Percentiles rank a stretch among this genome's conserved stretches.
phyloP scores from a whole-genome alignment of 2,113 vertebrate species.

The Rhinoderma darwinii region DNA sequence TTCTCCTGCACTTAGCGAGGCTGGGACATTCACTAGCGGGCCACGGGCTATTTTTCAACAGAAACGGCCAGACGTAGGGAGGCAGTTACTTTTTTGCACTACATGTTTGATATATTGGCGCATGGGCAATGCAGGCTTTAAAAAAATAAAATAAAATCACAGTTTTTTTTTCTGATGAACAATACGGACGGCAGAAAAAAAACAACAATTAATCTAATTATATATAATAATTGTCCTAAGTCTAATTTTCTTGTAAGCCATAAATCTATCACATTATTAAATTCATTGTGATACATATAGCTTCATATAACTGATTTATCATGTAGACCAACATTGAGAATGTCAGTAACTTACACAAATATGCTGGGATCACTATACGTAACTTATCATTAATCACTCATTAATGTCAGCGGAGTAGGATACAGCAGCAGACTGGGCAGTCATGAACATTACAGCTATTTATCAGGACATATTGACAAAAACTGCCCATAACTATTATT shows the following conservation, averaged over 20 bases:
- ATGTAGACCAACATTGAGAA: slow-evolving; percentile 36
- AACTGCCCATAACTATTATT: neutral
- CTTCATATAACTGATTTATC: slow-evolving; percentile 33
- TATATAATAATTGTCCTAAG: neutral
- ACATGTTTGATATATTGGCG: no score
- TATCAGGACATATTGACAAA: neutral
- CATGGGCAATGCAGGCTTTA: no score
- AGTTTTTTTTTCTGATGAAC: no score
- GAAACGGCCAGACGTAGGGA: no score
- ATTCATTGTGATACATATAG: slow-evolving; percentile 22
- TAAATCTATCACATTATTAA: slow-evolving; percentile 48
- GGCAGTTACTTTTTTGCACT: no score
- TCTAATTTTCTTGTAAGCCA: slow-evolving; percentile 38
- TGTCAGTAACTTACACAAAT: slow-evolving; percentile 44
- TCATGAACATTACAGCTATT: neutral
- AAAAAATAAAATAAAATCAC: no score
- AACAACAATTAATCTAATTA: slow-evolving; percentile 23
- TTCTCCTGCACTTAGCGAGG: no score
- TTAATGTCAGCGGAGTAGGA: slow-evolving; percentile 21
- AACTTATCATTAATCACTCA: slow-evolving; percentile 34
- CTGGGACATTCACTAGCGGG: no score
- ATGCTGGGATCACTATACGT: slow-evolving; percentile 27
- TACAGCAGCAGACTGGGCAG: slow-evolving; percentile 13
- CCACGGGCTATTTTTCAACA: no score
- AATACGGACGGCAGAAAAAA: no score